Evolutionary conservation across 2,797 vertebrate genomes (phyloP).

Genomic region (Myotis findleyi): DNA sequence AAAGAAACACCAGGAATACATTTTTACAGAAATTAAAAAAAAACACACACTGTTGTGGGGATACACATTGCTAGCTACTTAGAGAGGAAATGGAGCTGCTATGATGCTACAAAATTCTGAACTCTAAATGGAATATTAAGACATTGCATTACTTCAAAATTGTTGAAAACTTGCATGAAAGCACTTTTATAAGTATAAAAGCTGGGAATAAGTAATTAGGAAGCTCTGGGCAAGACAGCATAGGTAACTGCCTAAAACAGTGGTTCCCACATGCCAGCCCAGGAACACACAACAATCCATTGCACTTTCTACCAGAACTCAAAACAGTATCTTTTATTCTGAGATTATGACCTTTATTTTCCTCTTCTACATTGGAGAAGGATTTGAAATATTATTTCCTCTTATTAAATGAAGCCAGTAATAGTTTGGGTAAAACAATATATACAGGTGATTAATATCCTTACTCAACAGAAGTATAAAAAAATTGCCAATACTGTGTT

Average conservation of each 20-base stretch:
- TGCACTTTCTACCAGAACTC: not conserved
- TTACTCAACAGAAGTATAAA: not conserved
- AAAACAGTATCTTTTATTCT: not conserved
- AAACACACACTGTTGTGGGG: not conserved
- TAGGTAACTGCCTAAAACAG: no score
- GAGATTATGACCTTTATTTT: not conserved
- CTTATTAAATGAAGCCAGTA: not conserved
- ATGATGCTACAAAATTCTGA: not conserved
- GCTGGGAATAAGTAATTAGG: not conserved
- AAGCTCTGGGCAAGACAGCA: not conserved
- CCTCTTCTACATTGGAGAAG: not conserved
- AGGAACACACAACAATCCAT: not conserved
- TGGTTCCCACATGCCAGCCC: not conserved
- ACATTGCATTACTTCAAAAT: not conserved
- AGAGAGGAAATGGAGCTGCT: not conserved
- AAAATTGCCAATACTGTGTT: not conserved
- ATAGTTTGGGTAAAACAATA: not conserved
- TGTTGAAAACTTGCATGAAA: not conserved
- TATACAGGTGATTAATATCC: not conserved
- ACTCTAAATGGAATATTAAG: not conserved
- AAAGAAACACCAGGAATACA: not conserved
- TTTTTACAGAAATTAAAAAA: conserved; percentile 8
- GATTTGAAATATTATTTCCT: not conserved
- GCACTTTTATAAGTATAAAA: not conserved
- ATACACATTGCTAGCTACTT: not conserved